These are phyloP conservation scores for Dryobota labecula DNA, from an alignment of 2,888 invertebrate species.

Conservation along the genomic window DNA sequence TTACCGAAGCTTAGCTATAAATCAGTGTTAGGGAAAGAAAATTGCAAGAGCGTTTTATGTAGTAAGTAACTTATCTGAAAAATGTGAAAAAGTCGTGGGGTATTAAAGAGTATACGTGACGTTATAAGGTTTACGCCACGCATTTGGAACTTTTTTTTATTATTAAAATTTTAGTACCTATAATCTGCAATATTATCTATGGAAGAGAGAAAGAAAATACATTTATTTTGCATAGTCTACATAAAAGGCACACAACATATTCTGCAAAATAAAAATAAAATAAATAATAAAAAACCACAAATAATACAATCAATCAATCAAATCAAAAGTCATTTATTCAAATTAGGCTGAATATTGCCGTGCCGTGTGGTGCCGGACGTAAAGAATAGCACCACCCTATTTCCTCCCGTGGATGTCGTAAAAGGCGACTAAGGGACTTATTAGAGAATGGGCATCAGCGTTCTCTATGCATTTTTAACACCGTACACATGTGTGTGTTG, in stretches of 20 bases:
- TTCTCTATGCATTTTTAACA: too few relatives aligned
- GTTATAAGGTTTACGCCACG: background rate
- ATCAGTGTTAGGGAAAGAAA: slow-evolving; percentile 40
- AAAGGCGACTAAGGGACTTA: too few relatives aligned
- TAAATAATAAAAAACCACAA: too few relatives aligned
- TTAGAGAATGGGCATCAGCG: too few relatives aligned
- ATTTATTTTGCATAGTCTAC: background rate
- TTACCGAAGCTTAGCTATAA: slow-evolving; percentile 27
- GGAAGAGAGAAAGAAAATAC: background rate
- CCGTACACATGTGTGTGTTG: too few relatives aligned
- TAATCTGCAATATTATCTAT: background rate
- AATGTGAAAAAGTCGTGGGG: background rate
- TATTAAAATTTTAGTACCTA: background rate
- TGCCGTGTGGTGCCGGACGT: too few relatives aligned
- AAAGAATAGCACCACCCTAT: too few relatives aligned
- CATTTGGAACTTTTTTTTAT: background rate
- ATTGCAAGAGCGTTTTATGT: background rate
- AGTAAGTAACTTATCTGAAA: slow-evolving; percentile 10
- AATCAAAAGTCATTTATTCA: too few relatives aligned
- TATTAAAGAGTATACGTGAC: background rate
- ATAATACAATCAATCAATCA: too few relatives aligned
- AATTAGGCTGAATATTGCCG: too few relatives aligned
- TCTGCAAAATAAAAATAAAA: background rate
- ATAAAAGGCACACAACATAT: background rate
- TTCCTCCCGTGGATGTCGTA: too few relatives aligned